Evolutionary conservation across 35 echinoderm and acorn worm genomes (phyloP).

Genomic region (Anneissia japonica): DNA sequence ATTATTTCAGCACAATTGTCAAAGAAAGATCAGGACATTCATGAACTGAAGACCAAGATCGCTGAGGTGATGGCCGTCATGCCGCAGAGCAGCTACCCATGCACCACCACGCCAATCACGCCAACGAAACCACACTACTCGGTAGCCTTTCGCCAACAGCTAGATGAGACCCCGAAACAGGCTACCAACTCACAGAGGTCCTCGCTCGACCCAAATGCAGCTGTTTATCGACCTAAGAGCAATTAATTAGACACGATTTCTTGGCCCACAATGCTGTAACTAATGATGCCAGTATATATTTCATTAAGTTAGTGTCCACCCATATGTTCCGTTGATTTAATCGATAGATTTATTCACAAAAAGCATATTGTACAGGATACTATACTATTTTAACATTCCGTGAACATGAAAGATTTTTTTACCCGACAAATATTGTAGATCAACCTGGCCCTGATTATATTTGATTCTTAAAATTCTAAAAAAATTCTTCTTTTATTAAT

Average conservation of each 20-base stretch:
- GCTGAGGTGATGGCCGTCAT: constrained; percentile 96
- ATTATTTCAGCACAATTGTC: constrained; percentile 56
- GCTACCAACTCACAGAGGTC: constrained; percentile 29
- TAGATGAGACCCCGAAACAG: constrained; percentile 13
- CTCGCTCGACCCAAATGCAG: constrained; percentile 84
- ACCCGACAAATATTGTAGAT: no score
- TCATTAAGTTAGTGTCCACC: not conserved
- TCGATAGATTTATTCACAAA: not conserved
- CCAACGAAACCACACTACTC: constrained; percentile 20
- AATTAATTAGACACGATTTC: constrained; percentile 29
- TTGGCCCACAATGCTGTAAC: not conserved
- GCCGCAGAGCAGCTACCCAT: constrained; percentile 49
- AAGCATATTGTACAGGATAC: not conserved
- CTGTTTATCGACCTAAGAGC: constrained; percentile 84
- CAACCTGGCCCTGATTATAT: no score
- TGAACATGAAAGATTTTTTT: not conserved
- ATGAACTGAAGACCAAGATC: constrained; percentile 81
- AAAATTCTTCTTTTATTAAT: no score
- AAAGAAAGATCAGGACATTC: constrained; percentile 90
- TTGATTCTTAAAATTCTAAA: no score
- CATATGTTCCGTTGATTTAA: not conserved
- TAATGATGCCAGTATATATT: no score
- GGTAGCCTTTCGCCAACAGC: constrained; percentile 38
- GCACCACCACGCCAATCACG: constrained; percentile 18
- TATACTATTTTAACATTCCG: not conserved